Conservation (phyloP, 2,797 vertebrate genomes). For the Tangara arthus region DNA sequence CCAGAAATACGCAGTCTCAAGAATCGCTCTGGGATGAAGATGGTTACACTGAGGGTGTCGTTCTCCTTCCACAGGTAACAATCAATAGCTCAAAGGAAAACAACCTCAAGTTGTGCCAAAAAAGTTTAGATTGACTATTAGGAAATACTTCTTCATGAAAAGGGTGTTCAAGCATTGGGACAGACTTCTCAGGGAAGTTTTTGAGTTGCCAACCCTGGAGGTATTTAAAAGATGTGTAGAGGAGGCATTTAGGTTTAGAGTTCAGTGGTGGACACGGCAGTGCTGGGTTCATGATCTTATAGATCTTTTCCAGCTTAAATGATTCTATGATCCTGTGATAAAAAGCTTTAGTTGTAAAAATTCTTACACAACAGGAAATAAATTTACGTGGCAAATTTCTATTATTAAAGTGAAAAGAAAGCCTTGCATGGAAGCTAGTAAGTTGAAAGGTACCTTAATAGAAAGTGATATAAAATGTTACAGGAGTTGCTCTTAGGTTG, state of each 20-base stretch:
- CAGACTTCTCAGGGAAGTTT: not conserved
- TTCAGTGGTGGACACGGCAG: not conserved
- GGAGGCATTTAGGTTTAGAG: not conserved
- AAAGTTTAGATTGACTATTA: not conserved
- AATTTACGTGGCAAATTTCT: not conserved
- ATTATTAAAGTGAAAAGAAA: not conserved
- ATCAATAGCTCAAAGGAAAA: not conserved
- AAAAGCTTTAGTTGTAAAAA: not conserved
- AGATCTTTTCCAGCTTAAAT: not conserved
- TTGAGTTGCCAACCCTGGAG: fast-evolving
- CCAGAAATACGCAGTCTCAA: not conserved
- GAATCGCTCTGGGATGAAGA: fast-evolving
- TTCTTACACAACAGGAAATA: not conserved
- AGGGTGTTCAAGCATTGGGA: not conserved
- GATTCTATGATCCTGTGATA: not conserved
- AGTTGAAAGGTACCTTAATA: not conserved
- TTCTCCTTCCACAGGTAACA: not conserved
- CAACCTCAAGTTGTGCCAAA: not conserved
- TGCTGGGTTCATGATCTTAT: not conserved
- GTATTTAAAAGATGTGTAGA: not conserved
- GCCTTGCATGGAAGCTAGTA: not conserved
- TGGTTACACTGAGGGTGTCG: fast-evolving
- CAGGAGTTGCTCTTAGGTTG: not conserved
- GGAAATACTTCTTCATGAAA: not conserved
- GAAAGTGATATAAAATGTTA: not conserved